Evolutionary conservation across 2,113 vertebrate species (phyloP), one percentile per base, ranked within the genome.

Genomic region (Hippocampus zosterae): DNA sequence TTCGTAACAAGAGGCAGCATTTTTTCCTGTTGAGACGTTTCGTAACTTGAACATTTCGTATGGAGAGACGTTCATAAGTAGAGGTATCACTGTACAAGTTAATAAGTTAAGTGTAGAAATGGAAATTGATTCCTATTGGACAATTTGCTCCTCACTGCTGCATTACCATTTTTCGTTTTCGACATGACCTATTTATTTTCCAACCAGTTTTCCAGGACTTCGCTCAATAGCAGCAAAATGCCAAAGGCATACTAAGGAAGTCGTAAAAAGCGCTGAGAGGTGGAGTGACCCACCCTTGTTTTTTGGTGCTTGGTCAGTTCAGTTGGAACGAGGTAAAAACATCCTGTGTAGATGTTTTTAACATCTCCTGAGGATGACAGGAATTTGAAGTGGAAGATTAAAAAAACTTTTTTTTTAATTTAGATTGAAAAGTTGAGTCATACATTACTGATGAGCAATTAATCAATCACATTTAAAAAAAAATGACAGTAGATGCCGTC

Each of bases 401-500:
- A 19, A 52, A 19, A 10, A 10, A 3, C 3, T n/a, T n/a, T n/a
- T n/a, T n/a, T n/a, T n/a, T n/a, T n/a, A n/a, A n/a, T n/a, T n/a
- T n/a, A n/a, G 8, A 40, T 19, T 21, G 12, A 41, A 37, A 62
- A n/a, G 37, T n/a, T n/a, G 62, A 46, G 62, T 65, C 62, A 25
- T n/a, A 8, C 33, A 5, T 44, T 65, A 64, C 80, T 70, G 56
- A 70, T 61, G 44, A 48, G 62, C 62, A 65, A 44, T 23, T 61
- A 63, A 70, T 80, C 77, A 77, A 65, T 85, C 53, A 77, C 3
- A 12, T 29, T 53, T 29, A 37, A 64, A 75, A 29, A 70, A 27
- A 68, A 74, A 63, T 55, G 76, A 80, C 77, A 71, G 80, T 61
- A 72, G 68, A 73, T 79, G 46, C 70, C 42, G 37, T 18, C 27